Conservation (phyloP, 2,797 vertebrate genomes). For the Fratercula arctica region DNA sequence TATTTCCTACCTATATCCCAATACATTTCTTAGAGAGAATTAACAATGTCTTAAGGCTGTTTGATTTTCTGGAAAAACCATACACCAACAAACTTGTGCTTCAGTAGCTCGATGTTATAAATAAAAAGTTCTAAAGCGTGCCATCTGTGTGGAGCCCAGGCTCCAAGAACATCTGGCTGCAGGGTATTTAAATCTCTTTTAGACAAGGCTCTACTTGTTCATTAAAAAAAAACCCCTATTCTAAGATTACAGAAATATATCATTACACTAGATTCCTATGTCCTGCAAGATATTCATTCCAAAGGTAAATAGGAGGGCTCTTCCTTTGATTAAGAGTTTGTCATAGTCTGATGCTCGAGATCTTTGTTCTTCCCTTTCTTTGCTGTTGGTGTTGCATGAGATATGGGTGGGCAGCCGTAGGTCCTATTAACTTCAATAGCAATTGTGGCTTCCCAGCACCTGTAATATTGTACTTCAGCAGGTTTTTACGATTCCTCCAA, state of each 20-base stretch:
- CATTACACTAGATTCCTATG: background rate
- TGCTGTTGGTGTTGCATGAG: background rate
- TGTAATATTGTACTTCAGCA: background rate
- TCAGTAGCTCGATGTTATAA: background rate
- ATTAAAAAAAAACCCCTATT: background rate
- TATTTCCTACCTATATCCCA: background rate
- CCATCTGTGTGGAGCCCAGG: background rate
- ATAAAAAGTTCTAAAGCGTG: background rate
- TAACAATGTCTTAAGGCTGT: background rate
- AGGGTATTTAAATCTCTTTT: background rate
- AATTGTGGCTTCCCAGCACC: background rate
- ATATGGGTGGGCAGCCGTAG: background rate
- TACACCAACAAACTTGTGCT: background rate
- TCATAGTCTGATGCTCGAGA: background rate
- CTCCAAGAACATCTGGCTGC: conserved; percentile 15
- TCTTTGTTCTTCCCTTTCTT: background rate
- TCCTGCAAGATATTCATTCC: background rate
- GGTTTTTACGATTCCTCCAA: background rate
- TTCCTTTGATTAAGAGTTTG: background rate
- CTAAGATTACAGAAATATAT: background rate
- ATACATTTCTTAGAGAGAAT: background rate
- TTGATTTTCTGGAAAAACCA: conserved; percentile 16
- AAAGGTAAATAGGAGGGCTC: background rate
- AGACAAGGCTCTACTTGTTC: conserved; percentile 23
- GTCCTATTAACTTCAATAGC: background rate